These are phyloP conservation scores for Agrochola lota DNA, from an alignment of 2,888 invertebrate species.

Conservation along the genomic window DNA sequence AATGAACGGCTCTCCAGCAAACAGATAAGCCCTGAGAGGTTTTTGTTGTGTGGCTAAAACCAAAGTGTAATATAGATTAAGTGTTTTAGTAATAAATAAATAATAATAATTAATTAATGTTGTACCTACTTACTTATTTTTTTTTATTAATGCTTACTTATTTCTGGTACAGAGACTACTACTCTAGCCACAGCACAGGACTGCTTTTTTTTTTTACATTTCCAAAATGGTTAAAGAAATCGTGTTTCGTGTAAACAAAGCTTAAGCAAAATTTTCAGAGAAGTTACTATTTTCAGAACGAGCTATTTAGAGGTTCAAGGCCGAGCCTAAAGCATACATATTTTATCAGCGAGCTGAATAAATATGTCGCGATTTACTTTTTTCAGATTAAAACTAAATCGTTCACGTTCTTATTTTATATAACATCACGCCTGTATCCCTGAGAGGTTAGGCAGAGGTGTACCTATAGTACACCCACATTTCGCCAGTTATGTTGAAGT, in stretches of 20 bases:
- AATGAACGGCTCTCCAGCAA: too few species aligned
- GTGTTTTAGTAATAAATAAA: too few species aligned
- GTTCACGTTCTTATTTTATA: slow-evolving; percentile 47
- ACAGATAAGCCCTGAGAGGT: too few species aligned
- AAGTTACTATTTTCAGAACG: slow-evolving; percentile 28
- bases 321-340: slow-evolving; percentile 58
- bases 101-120: too few species aligned
- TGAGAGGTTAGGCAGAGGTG: not conserved
- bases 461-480: not conserved
- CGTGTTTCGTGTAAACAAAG: slow-evolving; percentile 19
- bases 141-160: not conserved
- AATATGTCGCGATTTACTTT: slow-evolving; percentile 47
- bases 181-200: too few species aligned
- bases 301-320: slow-evolving; percentile 58
- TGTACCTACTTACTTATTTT: not conserved
- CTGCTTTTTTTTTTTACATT: not conserved
- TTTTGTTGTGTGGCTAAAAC: too few species aligned
- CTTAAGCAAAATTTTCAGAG: slow-evolving; percentile 22
- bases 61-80: too few species aligned
- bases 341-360: slow-evolving; percentile 60
- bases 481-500: not conserved
- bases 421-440: too few species aligned
- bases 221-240: not conserved
- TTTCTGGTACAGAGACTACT: not conserved
- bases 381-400: slow-evolving; percentile 57